These are phyloP conservation scores for Calliphora vicina DNA, from an alignment of 1,140 invertebrate genomes.

Conservation along the genomic window DNA sequence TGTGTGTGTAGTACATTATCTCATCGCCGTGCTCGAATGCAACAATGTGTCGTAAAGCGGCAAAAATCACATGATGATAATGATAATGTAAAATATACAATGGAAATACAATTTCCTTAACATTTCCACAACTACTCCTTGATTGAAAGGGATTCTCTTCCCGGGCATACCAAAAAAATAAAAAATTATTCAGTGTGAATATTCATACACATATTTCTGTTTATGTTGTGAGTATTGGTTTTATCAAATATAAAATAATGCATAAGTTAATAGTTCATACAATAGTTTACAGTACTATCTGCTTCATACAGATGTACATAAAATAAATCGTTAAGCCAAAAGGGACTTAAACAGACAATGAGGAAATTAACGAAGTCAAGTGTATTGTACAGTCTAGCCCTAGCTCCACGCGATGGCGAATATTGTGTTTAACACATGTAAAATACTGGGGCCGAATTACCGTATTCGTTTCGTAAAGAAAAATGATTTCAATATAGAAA, in stretches of 20 bases:
- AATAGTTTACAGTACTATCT: neutral
- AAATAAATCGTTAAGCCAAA: neutral
- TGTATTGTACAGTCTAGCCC: too few species aligned
- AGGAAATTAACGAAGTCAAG: neutral
- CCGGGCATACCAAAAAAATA: neutral
- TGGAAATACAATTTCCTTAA: neutral
- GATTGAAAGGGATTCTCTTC: neutral
- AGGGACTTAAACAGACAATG: neutral
- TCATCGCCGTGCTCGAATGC: neutral
- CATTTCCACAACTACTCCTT: neutral
- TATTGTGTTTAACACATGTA: too few species aligned
- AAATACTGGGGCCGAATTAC: too few species aligned
- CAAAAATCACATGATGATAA: constrained; percentile 19
- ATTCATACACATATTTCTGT: too few species aligned
- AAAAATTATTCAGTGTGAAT: too few species aligned
- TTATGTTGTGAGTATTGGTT: too few species aligned
- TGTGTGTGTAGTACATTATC: too few species aligned
- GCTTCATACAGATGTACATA: neutral
- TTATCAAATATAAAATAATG: too few species aligned
- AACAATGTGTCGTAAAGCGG: constrained; percentile 20
- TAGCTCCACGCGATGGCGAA: too few species aligned
- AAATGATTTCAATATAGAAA: too few species aligned
- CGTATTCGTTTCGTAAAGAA: too few species aligned
- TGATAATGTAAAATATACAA: neutral
- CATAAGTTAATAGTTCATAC: too few species aligned